Base-by-base conservation (phyloP, 2,113 vertebrate species). In the Ovis canadensis region DNA sequence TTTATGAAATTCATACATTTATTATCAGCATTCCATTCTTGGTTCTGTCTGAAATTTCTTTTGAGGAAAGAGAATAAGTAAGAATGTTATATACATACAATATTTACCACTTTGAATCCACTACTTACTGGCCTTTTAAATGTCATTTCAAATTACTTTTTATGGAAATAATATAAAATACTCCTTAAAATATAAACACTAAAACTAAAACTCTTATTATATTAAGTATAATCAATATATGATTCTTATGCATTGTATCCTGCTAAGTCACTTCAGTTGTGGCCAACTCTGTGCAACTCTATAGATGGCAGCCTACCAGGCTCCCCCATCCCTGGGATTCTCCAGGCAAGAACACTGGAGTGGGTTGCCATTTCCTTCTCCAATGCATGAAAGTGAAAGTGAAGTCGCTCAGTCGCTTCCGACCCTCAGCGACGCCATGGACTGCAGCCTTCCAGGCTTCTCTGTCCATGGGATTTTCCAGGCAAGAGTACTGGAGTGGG, bases 181-280 rank as follows among this genome's bases (percentile, higher is more conserved):
- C 52, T 87, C 29, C 57, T 74, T 86, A 93, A 60, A 85, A 64
- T 40, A 43, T 84, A 50, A 93, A 50, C 19, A 50, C 31, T 36
- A 52, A 50, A 78, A 52, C 43, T 60, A 36, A 86, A 93, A 86
- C 3, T n/a, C 31, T 59, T 60, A 74, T n/a, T 81, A 40, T 40
- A n/a, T 48, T 64, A 25, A 88, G 1, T 45, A 25, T 43, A 50
- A 27, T 87, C 43, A 60, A 14, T 52, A 25, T 60, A 7, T 87
- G 45, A 33, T 78, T 31, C 23, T 33, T 52, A 11, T 27, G 23
- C 52, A 55, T 50, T 67, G 29, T 92, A 55, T 57, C 52, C 52
- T 54, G 52, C 52, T 54, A 54, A 54, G 52, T 54, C 5, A 2
- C 16, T 54, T 54, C 52, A 54, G 52, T 54, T 2, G 6, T 19